Base-by-base conservation (phyloP, 2,888 invertebrate genomes). In the Cryptosula pallasiana region DNA sequence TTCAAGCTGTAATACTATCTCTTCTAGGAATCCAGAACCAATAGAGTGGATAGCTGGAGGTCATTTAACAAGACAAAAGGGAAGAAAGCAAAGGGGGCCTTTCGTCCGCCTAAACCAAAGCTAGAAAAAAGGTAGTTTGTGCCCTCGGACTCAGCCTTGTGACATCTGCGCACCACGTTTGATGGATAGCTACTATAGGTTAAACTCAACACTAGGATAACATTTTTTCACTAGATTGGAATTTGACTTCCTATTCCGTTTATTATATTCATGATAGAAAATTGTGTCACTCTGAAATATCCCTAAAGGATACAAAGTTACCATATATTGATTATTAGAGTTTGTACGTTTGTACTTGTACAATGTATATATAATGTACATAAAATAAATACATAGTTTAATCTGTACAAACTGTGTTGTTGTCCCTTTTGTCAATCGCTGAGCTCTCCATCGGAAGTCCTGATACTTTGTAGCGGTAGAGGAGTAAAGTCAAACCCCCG, bases 31-130 rank as follows among this genome's bases (percentile, higher is more conserved):
- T 81, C 80, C 71, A 76, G 85, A 63, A 76, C 81, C 70, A 82
- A 79, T 29, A 76, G 85, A 29, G 84, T 84, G 0, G 79, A 80
- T 74, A 83, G 83, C 73, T 84, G 84, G 84, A 77, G 84, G 74
- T 80, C 76, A 69, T 83, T 79, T 76, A 79, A 78, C 63, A 73
- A 72, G 29, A 76, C 75, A 73, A 81, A 81, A 71, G 75, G 78
- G 29, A 82, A 81, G 74, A 74, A 54, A 73, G 75, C 75, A 69
- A 79, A 78, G 72, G 82, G 83, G 35, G 76, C 78, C 55, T 82
- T 84, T 75, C 77, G 80, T 72, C 84, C 84, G 34, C 84, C 84
- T 0, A 84, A 84, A 76, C 79, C 79, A 29, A 82, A 83, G 69
- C 71, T 76, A 73, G 78, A 78, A 29, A 73, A 73, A 32, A 63